These are phyloP conservation scores for Macrocentrus cingulum DNA, from an alignment of 1,140 invertebrate species.

Conservation along the genomic window DNA sequence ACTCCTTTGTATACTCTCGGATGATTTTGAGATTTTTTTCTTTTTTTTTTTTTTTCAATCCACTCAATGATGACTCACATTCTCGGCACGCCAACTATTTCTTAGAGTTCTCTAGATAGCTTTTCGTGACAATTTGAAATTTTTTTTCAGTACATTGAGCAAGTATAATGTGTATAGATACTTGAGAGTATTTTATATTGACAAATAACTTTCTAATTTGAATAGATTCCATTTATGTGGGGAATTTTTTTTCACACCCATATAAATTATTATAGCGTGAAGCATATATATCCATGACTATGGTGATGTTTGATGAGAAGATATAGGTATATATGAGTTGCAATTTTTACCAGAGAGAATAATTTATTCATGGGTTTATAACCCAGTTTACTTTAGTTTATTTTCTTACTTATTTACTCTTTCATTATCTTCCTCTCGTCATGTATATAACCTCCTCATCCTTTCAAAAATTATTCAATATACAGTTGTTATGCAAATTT, in stretches of 20 bases:
- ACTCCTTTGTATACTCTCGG: constrained; percentile 25
- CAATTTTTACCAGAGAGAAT: not conserved
- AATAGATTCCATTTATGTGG: too few relatives aligned
- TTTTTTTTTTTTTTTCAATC: constrained; percentile 13
- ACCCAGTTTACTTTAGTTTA: not conserved
- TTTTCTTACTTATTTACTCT: constrained; percentile 10
- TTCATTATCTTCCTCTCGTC: not conserved
- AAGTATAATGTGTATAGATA: too few relatives aligned
- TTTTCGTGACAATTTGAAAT: not conserved
- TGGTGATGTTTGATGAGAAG: not conserved
- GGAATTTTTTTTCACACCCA: too few relatives aligned
- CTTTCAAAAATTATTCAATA: constrained; percentile 4
- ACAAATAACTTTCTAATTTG: too few relatives aligned
- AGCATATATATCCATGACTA: too few relatives aligned
- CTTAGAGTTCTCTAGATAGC: not conserved
- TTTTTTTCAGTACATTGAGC: too few relatives aligned
- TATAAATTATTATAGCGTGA: too few relatives aligned
- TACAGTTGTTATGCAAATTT: constrained; percentile 3
- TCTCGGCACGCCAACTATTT: constrained; percentile 7
- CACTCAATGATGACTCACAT: constrained; percentile 18
- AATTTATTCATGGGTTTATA: not conserved
- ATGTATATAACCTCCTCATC: not conserved
- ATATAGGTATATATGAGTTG: not conserved
- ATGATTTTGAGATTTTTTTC: constrained; percentile 23
- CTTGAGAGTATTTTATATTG: too few relatives aligned